Evolutionary conservation across 2,797 vertebrate genomes (phyloP).

Genomic region (Artibeus jamaicensis): DNA sequence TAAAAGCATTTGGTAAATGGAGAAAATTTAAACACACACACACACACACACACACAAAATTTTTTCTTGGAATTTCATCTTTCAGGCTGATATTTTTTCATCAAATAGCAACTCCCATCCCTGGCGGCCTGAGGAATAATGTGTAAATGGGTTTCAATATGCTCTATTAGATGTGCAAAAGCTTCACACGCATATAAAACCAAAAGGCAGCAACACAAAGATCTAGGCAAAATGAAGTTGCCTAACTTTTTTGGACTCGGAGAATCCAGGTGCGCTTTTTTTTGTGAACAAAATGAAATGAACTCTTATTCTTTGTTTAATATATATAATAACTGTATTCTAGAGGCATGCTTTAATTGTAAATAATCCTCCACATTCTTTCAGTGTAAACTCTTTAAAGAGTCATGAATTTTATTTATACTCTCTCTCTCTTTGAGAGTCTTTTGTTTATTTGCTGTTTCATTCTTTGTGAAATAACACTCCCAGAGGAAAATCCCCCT

Average conservation of each 20-base stretch:
- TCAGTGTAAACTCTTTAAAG: slow-evolving; percentile 90
- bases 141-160: slow-evolving; percentile 36
- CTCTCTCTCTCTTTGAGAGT: slow-evolving; percentile 89
- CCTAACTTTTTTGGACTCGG: slow-evolving; percentile 56
- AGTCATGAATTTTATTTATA: slow-evolving; percentile 92
- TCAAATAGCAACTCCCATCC: neutral
- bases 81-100: slow-evolving; percentile 38
- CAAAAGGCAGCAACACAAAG: neutral
- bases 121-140: slow-evolving; percentile 41
- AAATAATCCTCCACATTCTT: slow-evolving; percentile 89
- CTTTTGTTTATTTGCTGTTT: slow-evolving; percentile 92
- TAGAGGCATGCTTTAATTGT: slow-evolving; percentile 85
- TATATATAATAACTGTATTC: slow-evolving; percentile 84
- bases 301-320: slow-evolving; percentile 81
- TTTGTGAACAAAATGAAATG: slow-evolving; percentile 79
- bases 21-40: neutral
- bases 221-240: slow-evolving; percentile 74
- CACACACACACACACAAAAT: neutral
- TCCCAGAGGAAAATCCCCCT: slow-evolving; percentile 89
- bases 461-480: slow-evolving; percentile 90
- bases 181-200: slow-evolving; percentile 13
- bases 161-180: neutral
- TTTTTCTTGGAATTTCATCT: neutral
- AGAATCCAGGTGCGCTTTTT: slow-evolving; percentile 82
- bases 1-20: neutral